A percentile compares a stretch with the other conserved stretches of the same genome.
phyloP scores from a whole-genome alignment of 2,888 invertebrate genomes.

The Chymomyza procnemis region DNA sequence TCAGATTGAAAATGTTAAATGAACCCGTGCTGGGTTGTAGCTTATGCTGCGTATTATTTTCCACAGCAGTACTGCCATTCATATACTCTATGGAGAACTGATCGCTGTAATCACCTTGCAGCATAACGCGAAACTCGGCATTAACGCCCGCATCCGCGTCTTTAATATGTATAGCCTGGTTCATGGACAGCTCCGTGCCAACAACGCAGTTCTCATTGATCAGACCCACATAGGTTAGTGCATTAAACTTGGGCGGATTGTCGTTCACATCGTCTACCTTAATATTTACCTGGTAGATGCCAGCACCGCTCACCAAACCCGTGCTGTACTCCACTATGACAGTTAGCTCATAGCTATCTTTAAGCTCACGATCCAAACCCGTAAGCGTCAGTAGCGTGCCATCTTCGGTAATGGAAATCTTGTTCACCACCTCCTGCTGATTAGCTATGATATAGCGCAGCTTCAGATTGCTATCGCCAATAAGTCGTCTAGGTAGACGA shows the following conservation, averaged over 20 bases:
- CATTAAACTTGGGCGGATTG: constrained; percentile 89
- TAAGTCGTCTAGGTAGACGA: constrained; percentile 65
- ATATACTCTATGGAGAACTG: constrained; percentile 82
- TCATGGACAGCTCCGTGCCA: constrained; percentile 85
- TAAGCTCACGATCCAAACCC: constrained; percentile 87
- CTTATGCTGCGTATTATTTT: constrained; percentile 51
- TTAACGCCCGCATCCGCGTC: constrained; percentile 86
- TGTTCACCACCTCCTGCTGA: constrained; percentile 88
- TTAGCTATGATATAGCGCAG: constrained; percentile 88
- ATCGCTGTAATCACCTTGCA: constrained; percentile 88
- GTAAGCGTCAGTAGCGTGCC: constrained; percentile 88
- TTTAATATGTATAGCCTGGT: constrained; percentile 83
- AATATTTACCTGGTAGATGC: constrained; percentile 88
- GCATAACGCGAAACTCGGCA: constrained; percentile 83
- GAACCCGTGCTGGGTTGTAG: constrained; percentile 70
- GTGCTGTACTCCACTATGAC: constrained; percentile 88
- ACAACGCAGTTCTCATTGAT: constrained; percentile 87
- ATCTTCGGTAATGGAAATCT: constrained; percentile 87
- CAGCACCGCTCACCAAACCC: constrained; percentile 84
- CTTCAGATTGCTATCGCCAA: constrained; percentile 77
- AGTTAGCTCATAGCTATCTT: constrained; percentile 86
- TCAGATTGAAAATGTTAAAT: constrained; percentile 76
- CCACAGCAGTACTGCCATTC: constrained; percentile 80
- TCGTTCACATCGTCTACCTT: constrained; percentile 92
- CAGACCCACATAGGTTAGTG: constrained; percentile 85